Conservation (phyloP, 1,140 invertebrate species). For the Caligus rogercresseyi region DNA sequence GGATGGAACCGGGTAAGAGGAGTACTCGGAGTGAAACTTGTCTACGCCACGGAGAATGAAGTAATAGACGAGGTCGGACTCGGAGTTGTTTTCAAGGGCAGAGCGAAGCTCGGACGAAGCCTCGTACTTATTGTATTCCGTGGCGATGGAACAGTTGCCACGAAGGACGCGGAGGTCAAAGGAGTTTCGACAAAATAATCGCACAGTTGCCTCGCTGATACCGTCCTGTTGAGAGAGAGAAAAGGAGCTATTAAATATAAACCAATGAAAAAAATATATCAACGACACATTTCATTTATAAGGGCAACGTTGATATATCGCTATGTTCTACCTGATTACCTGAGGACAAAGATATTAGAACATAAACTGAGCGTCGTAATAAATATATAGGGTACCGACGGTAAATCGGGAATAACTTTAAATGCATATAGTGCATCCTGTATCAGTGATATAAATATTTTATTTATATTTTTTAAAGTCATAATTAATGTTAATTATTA, state of each 20-base stretch:
- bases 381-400: too few relatives aligned
- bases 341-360: too few relatives aligned
- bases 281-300: too few relatives aligned
- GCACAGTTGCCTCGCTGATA: constrained; percentile 20
- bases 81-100: constrained; percentile 42
- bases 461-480: too few relatives aligned
- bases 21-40: constrained; percentile 68
- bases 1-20: constrained; percentile 60
- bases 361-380: too few relatives aligned
- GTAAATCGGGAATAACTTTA: too few relatives aligned
- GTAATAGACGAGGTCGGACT: constrained; percentile 74
- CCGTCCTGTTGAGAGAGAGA: constrained; percentile 1
- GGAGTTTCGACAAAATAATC: constrained; percentile 17
- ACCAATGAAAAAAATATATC: background rate
- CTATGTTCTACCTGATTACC: too few relatives aligned
- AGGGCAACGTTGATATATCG: too few relatives aligned
- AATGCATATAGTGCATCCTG: too few relatives aligned
- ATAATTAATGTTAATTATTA: too few relatives aligned
- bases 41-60: constrained; percentile 75
- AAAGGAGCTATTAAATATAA: background rate
- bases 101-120: background rate
- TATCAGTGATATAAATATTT: too few relatives aligned
- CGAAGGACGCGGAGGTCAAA: constrained; percentile 13
- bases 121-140: constrained; percentile 10
- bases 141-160: constrained; percentile 4